phyloP scores from a whole-genome alignment of 2,113 vertebrate genomes.

The Dipodomys stephensi region DNA sequence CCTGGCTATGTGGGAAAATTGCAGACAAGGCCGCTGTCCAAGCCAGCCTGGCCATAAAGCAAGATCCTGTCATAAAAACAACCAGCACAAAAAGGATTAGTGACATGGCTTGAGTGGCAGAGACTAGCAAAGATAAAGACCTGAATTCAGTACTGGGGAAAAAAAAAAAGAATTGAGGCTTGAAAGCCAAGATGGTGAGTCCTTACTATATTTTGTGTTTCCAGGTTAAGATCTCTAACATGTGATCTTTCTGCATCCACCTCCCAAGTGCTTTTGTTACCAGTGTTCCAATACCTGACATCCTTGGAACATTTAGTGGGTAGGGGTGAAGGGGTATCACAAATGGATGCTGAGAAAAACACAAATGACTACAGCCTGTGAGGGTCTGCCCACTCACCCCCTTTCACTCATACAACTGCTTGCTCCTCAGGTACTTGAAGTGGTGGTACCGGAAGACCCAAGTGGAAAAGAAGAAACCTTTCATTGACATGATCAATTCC shows the following conservation, averaged over 20 bases:
- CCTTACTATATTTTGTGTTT: background rate
- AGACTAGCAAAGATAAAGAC: too few species aligned
- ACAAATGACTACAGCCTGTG: background rate
- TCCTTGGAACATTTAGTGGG: background rate
- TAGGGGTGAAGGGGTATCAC: background rate
- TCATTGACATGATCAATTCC: slow-evolving; percentile 94
- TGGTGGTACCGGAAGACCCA: slow-evolving; percentile 97
- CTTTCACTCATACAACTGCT: slow-evolving; percentile 10
- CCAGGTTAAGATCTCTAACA: background rate
- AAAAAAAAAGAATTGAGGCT: background rate
- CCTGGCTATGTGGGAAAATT: too few species aligned
- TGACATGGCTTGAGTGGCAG: too few species aligned
- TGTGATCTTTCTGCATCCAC: background rate
- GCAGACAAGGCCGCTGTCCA: too few species aligned
- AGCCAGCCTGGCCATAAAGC: too few species aligned
- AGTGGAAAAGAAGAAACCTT: slow-evolving; percentile 95
- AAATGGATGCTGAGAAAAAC: background rate
- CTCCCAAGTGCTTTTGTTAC: background rate
- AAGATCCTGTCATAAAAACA: too few species aligned
- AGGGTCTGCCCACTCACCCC: too few species aligned
- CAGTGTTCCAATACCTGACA: background rate
- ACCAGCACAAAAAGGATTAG: too few species aligned
- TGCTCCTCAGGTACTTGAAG: slow-evolving; percentile 91
- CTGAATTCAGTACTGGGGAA: too few species aligned
- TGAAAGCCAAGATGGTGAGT: background rate